phyloP scores from a whole-genome alignment of 2,888 invertebrate species.

The Philereme transversata region DNA sequence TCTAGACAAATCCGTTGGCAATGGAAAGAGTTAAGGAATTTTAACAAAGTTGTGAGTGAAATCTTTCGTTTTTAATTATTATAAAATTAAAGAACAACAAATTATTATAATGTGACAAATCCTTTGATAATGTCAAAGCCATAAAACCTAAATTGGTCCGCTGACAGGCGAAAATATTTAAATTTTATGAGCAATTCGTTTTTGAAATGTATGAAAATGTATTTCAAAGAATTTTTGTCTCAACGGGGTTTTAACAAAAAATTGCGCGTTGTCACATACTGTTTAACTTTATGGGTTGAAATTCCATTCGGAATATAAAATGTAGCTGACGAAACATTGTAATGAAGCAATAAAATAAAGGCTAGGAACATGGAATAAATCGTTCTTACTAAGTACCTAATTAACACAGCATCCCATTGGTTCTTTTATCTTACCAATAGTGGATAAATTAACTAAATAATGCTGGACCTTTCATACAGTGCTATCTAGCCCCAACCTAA shows the following conservation, averaged over 20 bases:
- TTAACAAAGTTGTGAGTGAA: slow-evolving; percentile 18
- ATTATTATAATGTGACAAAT: slow-evolving; percentile 21
- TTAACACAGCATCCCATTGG: no score
- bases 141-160: slow-evolving; percentile 23
- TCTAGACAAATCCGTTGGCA: slow-evolving; percentile 24
- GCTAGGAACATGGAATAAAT: no score
- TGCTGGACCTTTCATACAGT: no score
- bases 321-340: no score
- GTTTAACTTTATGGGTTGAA: no score
- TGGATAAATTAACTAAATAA: no score
- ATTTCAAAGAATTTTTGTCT: slow-evolving; percentile 15
- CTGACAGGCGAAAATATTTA: slow-evolving; percentile 21
- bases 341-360: no score
- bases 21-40: slow-evolving; percentile 8
- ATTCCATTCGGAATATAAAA: no score
- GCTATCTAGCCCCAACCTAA: no score
- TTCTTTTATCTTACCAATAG: no score
- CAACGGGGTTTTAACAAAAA: slow-evolving; percentile 2
- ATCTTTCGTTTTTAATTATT: slow-evolving; percentile 17
- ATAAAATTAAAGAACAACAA: slow-evolving; percentile 19
- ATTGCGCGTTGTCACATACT: slow-evolving; percentile 1
- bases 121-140: slow-evolving; percentile 22
- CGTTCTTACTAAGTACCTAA: no score
- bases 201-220: slow-evolving; percentile 9
- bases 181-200: slow-evolving; percentile 19